A percentile compares a stretch with the other conserved stretches of the same genome.
Evolutionary conservation across 1,140 invertebrate species (phyloP).

Genomic region (Oscheius sp.): DNA sequence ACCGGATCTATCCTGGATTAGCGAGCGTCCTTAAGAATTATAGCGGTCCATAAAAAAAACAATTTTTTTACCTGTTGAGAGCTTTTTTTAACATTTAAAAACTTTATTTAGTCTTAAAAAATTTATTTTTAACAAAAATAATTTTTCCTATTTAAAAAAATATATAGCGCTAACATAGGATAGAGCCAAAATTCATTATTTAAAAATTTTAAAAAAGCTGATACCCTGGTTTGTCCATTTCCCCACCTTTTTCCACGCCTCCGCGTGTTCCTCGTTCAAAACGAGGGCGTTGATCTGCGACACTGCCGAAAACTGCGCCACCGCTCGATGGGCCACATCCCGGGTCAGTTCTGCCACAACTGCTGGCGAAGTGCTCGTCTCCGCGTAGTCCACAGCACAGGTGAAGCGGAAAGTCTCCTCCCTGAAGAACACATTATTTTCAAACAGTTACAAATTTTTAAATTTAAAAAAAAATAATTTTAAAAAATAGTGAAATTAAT

Average conservation of each 20-base stretch:
- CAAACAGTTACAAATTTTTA: slow-evolving; percentile 5
- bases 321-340: no score
- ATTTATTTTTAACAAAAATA: background rate
- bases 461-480: background rate
- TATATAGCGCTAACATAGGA: no score
- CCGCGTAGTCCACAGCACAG: slow-evolving; percentile 37
- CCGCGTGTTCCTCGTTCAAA: slow-evolving; percentile 48
- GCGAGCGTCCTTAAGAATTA: no score
- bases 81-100: no score
- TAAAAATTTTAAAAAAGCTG: background rate
- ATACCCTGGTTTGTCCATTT: background rate
- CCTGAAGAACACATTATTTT: slow-evolving; percentile 29
- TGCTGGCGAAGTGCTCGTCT: slow-evolving; percentile 2
- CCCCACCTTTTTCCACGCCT: slow-evolving; percentile 47
- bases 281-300: slow-evolving; percentile 17
- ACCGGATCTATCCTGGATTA: no score
- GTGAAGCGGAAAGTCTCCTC: slow-evolving; percentile 54
- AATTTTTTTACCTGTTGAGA: no score
- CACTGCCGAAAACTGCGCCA: slow-evolving; percentile 18
- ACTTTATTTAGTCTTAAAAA: background rate
- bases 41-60: no score
- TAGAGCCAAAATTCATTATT: no score
- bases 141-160: slow-evolving; percentile 25
- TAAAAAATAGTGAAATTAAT: background rate
- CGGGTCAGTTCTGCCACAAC: background rate